phyloP scores from a whole-genome alignment of 2,888 invertebrate species.

The Drosophila acutilabella region DNA sequence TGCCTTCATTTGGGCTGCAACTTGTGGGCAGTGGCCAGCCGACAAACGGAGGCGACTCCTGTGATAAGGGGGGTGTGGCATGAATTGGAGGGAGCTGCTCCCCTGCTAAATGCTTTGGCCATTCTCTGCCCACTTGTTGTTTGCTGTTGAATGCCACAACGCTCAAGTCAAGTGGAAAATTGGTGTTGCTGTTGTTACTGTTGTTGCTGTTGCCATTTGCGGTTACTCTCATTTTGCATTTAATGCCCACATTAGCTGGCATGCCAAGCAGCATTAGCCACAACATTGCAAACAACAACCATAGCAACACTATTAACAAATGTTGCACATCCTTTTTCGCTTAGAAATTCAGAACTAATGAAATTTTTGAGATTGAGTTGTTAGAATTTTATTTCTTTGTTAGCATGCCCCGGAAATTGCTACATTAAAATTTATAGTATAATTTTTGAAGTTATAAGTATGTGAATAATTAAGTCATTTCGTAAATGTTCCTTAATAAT shows the following conservation, averaged over 20 bases:
- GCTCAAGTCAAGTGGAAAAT: constrained; percentile 83
- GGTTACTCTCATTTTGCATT: constrained; percentile 76
- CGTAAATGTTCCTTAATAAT: no score
- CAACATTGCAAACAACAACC: constrained; percentile 45
- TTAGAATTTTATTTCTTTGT: background rate
- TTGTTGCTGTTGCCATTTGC: constrained; percentile 50
- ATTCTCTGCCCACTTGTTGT: constrained; percentile 67
- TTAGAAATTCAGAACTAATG: background rate
- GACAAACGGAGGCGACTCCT: constrained; percentile 41
- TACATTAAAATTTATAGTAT: no score
- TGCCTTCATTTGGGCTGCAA: constrained; percentile 67
- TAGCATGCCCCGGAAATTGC: no score
- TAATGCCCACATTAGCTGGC: constrained; percentile 77
- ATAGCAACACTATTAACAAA: constrained; percentile 35
- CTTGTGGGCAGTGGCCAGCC: constrained; percentile 67
- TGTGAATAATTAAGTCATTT: no score
- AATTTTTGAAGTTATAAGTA: no score
- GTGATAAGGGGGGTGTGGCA: constrained; percentile 5
- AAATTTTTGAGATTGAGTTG: background rate
- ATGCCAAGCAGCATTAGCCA: constrained; percentile 55
- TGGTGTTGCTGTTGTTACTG: constrained; percentile 38
- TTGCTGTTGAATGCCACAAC: constrained; percentile 22
- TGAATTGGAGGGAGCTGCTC: background rate
- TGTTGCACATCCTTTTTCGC: constrained; percentile 32
- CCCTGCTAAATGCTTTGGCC: constrained; percentile 61